Conservation (phyloP, 1,140 invertebrate genomes). For the Tyrophagus putrescentiae region DNA sequence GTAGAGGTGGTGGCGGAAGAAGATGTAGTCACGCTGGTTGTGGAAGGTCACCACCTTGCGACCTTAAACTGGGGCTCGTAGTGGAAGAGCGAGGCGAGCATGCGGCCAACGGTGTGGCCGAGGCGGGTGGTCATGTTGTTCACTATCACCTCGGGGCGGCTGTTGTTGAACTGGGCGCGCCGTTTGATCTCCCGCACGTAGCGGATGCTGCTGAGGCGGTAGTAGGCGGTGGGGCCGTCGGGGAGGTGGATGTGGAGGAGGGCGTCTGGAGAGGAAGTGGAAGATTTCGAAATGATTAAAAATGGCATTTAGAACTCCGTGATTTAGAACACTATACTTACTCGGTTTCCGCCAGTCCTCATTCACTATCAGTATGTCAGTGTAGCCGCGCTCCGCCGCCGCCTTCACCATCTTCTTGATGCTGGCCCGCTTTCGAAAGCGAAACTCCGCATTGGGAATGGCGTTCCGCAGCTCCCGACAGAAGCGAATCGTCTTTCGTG, state of each 20-base stretch:
- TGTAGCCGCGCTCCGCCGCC: constrained; percentile 57
- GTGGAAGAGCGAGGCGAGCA: constrained; percentile 91
- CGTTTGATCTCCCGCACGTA: constrained; percentile 39
- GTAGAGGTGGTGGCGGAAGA: constrained; percentile 95
- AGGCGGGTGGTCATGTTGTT: constrained; percentile 92
- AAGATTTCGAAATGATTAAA: constrained; percentile 6
- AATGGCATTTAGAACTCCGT: background rate
- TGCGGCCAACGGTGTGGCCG: constrained; percentile 70
- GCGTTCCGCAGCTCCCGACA: constrained; percentile 73
- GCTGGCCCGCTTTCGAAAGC: constrained; percentile 62
- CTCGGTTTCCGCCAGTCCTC: constrained; percentile 76
- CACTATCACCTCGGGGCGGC: constrained; percentile 84
- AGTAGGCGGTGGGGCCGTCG: constrained; percentile 84
- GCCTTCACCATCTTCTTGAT: constrained; percentile 81
- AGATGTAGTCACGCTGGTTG: constrained; percentile 97
- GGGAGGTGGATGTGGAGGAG: constrained; percentile 83
- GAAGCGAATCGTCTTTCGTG: constrained; percentile 76
- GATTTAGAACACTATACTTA: background rate
- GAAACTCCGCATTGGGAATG: constrained; percentile 71
- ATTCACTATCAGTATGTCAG: constrained; percentile 82
- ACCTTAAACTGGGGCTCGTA: constrained; percentile 85
- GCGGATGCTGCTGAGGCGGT: constrained; percentile 40
- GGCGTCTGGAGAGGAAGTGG: constrained; percentile 42
- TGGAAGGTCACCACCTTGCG: constrained; percentile 89
- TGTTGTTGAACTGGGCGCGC: constrained; percentile 46